phyloP scores from a whole-genome alignment of 2,113 vertebrate species.

The Odontophorus gujanensis region DNA sequence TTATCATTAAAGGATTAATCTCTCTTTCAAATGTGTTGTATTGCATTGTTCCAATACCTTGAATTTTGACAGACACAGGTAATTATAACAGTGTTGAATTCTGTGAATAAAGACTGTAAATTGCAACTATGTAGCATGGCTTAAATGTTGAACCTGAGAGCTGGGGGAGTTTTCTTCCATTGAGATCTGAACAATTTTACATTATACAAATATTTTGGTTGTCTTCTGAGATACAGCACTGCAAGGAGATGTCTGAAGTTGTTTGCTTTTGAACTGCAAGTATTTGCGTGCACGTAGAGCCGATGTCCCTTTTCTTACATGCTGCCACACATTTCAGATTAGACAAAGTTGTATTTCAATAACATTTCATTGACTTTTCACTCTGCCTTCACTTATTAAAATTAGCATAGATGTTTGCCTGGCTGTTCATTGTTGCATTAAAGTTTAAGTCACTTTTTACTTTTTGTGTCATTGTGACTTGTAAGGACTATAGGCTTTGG shows the following conservation, averaged over 20 bases:
- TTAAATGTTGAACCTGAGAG: constrained; percentile 5
- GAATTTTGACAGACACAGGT: neutral
- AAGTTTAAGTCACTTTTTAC: fast-evolving
- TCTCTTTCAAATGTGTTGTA: neutral
- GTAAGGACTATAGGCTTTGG: neutral
- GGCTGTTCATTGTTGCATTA: neutral
- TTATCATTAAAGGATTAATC: neutral
- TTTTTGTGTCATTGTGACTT: neutral
- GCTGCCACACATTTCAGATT: neutral
- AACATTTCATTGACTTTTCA: neutral
- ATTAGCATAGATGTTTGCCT: neutral
- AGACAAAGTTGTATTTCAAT: neutral
- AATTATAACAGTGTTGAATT: neutral
- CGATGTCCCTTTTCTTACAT: neutral
- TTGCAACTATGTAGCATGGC: neutral
- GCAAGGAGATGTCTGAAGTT: neutral
- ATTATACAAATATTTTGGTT: neutral
- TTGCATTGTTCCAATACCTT: neutral
- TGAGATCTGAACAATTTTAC: neutral
- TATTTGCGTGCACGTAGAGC: neutral
- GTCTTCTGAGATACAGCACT: neutral
- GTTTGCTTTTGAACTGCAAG: neutral
- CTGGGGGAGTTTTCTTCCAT: neutral
- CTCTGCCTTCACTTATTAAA: neutral
- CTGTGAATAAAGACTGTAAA: neutral